Evolutionary conservation across 2,888 invertebrate species (phyloP).

Genomic region (Taphrorychus bicolor): DNA sequence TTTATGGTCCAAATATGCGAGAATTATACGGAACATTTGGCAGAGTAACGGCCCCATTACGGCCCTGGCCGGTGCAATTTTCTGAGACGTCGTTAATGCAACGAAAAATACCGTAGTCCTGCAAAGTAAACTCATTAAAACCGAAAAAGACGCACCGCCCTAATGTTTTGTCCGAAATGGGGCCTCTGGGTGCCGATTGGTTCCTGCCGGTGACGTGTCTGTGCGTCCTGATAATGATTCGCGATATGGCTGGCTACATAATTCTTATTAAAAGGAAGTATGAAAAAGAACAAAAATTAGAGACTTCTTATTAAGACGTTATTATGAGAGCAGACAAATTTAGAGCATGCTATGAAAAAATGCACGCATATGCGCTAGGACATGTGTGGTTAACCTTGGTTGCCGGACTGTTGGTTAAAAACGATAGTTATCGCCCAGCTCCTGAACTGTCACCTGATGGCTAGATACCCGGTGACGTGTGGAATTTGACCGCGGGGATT

Average conservation of each 20-base stretch:
- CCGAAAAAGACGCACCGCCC: conserved; percentile 21
- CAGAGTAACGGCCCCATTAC: conserved; percentile 8
- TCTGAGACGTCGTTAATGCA: neutral
- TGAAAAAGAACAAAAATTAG: too few species aligned
- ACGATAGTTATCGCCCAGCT: conserved; percentile 4
- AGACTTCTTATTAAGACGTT: too few species aligned
- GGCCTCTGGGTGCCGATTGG: neutral
- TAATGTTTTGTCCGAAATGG: conserved; percentile 9
- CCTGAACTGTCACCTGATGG: conserved; percentile 15
- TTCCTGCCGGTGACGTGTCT: conserved; percentile 12
- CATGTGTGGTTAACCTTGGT: too few species aligned
- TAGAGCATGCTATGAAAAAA: too few species aligned
- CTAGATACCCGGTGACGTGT: conserved; percentile 10
- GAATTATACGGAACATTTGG: conserved; percentile 4
- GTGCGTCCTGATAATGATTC: conserved; percentile 22
- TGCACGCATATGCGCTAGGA: too few species aligned
- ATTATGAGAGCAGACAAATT: too few species aligned
- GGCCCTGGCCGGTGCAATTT: neutral
- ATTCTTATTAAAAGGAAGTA: neutral
- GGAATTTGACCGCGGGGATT: conserved; percentile 15
- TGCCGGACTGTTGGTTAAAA: too few species aligned
- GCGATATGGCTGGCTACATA: conserved; percentile 13
- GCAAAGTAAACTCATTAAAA: conserved; percentile 29
- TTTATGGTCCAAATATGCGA: conserved; percentile 18
- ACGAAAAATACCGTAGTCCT: conserved; percentile 18